Evolutionary conservation across 1,140 invertebrate genomes (phyloP), one percentile per base, ranked within the genome.

Genomic region (Bicyclus anynana): DNA sequence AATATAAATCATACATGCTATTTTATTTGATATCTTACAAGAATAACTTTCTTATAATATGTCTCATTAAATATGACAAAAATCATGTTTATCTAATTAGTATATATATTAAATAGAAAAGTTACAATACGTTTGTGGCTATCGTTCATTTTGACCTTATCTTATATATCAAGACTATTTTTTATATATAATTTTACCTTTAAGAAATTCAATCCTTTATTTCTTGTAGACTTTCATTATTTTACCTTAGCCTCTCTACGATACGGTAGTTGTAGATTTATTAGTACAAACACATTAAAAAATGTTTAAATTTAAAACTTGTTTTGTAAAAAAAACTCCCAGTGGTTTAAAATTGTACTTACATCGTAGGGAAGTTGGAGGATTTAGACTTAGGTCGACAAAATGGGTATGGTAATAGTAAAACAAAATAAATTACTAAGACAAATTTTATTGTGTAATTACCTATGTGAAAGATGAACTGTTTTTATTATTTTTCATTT

Each of bases 401-500:
- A 65, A 72, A 61, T 74, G 77, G 73, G 72, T 18, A 75, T 73
- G 75, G 79, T 27, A 79, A 77, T 83, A 80, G 71, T 62, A 73
- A 85, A 72, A 70, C 64, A 75, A 71, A 70, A 44, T 44, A 44
- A 44, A 44, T 44, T 12, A 18, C 40, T 83, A 87, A 84, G 73
- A 84, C 81, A 87, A 86, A 86, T 87, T 87, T 82, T 87, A 87
- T 87, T 76, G 77, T 84, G 82, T 85, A 87, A 82, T 33, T 33
- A 12, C 29, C 72, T 74, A 82, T 59, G 76, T 84, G 76, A 84
- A 87, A 87, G 78, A 83, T 78, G 75, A 87, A 87, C 83, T 87
- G 84, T 87, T 87, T 87, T 87, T 87, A 87, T 87, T 87, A 87
- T 87, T 86, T 85, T 87, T 87, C 82, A 84, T 87, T 87, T 85